Evolutionary conservation across 1,140 invertebrate genomes (phyloP).

Genomic region (Rhyzopertha dominica): DNA sequence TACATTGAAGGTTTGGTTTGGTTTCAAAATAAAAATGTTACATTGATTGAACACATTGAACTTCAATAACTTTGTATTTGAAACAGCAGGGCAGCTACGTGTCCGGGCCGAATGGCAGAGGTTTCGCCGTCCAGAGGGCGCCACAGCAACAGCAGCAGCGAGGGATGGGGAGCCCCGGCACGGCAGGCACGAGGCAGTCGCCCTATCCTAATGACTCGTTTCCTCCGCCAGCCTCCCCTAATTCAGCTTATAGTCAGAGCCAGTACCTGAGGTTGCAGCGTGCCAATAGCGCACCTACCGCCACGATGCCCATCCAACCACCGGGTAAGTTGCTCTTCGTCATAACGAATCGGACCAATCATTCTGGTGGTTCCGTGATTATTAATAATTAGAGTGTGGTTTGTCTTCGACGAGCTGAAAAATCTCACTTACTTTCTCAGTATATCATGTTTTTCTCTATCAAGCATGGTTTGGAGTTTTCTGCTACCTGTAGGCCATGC

Average conservation of each 20-base stretch:
- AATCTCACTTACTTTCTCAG: too few species aligned
- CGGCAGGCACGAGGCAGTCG: slow-evolving; percentile 50
- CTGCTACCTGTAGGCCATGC: slow-evolving; percentile 33
- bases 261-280: slow-evolving; percentile 59
- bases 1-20: too few species aligned
- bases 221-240: slow-evolving; percentile 53
- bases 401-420: too few species aligned
- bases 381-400: too few species aligned
- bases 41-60: too few species aligned
- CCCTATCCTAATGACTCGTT: slow-evolving; percentile 54
- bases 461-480: slow-evolving; percentile 34
- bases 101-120: slow-evolving; percentile 24
- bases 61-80: too few species aligned
- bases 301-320: slow-evolving; percentile 62
- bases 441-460: too few species aligned
- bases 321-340: slow-evolving; percentile 60
- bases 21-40: too few species aligned
- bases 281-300: slow-evolving; percentile 58
- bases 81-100: slow-evolving; percentile 36
- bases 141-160: slow-evolving; percentile 35
- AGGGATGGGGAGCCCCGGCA: slow-evolving; percentile 35
- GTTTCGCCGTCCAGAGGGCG: slow-evolving; percentile 41
- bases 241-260: slow-evolving; percentile 48
- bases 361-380: too few species aligned
- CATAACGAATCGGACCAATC: too few species aligned